These are phyloP conservation scores for Diaperis boleti DNA, from an alignment of 2,888 invertebrate species.

Conservation along the genomic window DNA sequence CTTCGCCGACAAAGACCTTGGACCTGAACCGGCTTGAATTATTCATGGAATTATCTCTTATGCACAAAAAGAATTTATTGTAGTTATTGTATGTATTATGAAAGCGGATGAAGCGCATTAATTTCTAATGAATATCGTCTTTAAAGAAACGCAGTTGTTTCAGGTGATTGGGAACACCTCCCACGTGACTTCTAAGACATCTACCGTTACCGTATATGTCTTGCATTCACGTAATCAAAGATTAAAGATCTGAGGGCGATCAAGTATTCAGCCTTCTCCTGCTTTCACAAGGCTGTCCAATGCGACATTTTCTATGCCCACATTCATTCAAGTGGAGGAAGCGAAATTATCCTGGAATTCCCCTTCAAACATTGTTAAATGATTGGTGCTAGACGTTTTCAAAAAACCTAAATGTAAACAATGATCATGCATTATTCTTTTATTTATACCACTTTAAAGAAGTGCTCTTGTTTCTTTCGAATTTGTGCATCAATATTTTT, in stretches of 20 bases:
- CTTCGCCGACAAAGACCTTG: slow-evolving; percentile 8
- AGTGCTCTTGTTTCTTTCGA: too few species aligned
- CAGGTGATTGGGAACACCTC: slow-evolving; percentile 14
- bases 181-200: slow-evolving; percentile 13
- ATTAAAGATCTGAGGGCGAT: slow-evolving; percentile 35
- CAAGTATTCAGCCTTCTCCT: slow-evolving; percentile 31
- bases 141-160: slow-evolving; percentile 10
- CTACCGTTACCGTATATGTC: slow-evolving; percentile 27
- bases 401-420: too few species aligned
- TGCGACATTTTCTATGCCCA: slow-evolving; percentile 9
- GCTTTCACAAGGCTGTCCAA: slow-evolving; percentile 23
- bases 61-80: background rate
- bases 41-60: slow-evolving; percentile 9
- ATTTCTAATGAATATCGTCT: background rate
- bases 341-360: background rate
- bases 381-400: background rate
- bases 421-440: too few species aligned
- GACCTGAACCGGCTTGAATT: slow-evolving; percentile 25
- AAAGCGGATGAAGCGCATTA: background rate
- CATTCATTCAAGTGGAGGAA: slow-evolving; percentile 19
- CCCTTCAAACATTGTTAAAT: background rate
- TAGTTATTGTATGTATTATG: background rate
- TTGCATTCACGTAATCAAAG: slow-evolving; percentile 25
- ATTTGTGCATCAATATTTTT: too few species aligned
- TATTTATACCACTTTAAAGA: too few species aligned